Evolutionary conservation across 1,140 invertebrate species (phyloP), one percentile per base, ranked within the genome.

Genomic region (Drosophila trapezifrons): DNA sequence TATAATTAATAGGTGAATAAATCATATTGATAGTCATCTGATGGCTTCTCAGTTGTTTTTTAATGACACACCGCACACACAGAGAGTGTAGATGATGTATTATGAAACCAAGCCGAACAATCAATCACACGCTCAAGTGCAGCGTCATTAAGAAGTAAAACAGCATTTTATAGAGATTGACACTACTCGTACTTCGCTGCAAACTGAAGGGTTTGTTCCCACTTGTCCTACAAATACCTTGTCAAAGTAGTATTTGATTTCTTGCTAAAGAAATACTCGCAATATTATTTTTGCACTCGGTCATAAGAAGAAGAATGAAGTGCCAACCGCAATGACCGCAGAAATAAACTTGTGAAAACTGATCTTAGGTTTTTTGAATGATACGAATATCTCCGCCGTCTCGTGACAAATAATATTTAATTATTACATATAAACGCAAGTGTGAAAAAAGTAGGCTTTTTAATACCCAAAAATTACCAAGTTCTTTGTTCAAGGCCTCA

Each of bases 71-170:
- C 46, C 52, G 8, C 27, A 7, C 7, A 3, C 29, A 13, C 35
- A 20, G 4, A 27, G 40, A 18, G 52, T 15, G 22, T 35, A 6
- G 17, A 29, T 17, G 45, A 69, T 76, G 67, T 56, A 76, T 47
- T 76, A 22, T 54, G 47, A 49, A 71, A 69, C 42, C 65, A 40
- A 49, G 65, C 38, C 38, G 32, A 47, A 57, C 64, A 70, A 86
- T 84, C 81, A 86, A 85, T 85, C 81, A 85, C 59, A 70, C 51
- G 51, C 37, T 43, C 62, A 67, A 81, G 67, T 81, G 67, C 57
- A 46, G 40, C 43, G 45, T 66, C 76, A 63, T 83, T 72, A 84
- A 54, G 47, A 38, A 76, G 60, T 75, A 62, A 67, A 57, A 76
- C 63, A 64, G 45, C 51, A 10, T 63, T 52, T 76, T 72, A 83